Evolutionary conservation across 1,140 invertebrate species (phyloP), one percentile per base, ranked within the genome.

Genomic region (Hesperophylax magnus): DNA sequence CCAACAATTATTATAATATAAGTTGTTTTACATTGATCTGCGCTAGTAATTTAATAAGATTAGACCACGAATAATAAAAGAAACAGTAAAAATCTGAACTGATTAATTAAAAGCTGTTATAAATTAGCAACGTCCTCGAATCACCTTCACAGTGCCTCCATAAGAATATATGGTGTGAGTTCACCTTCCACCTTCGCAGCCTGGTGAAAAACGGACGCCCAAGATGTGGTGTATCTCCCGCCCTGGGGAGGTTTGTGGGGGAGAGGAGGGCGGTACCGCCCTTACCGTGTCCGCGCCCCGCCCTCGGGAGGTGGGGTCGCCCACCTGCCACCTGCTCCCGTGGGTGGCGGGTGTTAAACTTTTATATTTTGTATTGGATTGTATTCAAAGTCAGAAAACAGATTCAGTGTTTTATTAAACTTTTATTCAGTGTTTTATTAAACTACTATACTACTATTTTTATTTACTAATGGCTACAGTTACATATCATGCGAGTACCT

Each of bases 201-300:
- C 4, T 22, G 15, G 53, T 75, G 80, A 81, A 63, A 81, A 76
- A 80, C 79, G 79, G 61, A 54, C 72, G 72, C 72, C 72, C 72
- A 75, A 75, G 53, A 60, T 11, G 34, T 39, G 34, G 67, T 52
- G 22, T 15, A 8, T 18, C 67, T 11, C 67, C 67, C 67, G 67
- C 79, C 69, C 79, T 75, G 34, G 34, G 4, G 34, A 8, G 34
- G 27, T 2, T 31, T 3, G 2, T 2, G 18, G 18, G 53, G 74
- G n/a, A 58, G 71, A 22, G 61, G 80, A 24, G 78, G 65, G n/a
- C 67, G 74, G 74, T 47, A 60, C 80, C 80, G 80, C 80, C 80
- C 74, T 67, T 53, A 71, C 74, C 20, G 74, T 69, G 80, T 81
- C 74, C 60, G 80, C 72, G 72, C 72, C 72, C 74, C 80, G 65